Percentiles rank a stretch among this genome's conserved stretches.
Conservation (phyloP, 2,797 vertebrate species). For the Crocodylus rhombifer region DNA sequence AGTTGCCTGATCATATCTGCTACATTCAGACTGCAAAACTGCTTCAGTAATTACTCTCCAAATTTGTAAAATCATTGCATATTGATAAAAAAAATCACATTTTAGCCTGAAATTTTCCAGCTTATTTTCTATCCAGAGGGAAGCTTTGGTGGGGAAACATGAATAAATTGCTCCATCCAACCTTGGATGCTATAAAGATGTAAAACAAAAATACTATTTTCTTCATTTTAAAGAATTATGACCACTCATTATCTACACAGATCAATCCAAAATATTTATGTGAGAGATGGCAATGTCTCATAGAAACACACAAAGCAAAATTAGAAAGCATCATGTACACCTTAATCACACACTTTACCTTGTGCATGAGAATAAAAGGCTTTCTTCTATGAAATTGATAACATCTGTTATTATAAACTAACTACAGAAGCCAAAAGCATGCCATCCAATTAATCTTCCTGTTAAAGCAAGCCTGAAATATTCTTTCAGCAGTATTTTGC, state of each 20-base stretch:
- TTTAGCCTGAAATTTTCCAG: neutral
- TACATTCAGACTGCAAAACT: neutral
- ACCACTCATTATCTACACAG: neutral
- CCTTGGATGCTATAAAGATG: neutral
- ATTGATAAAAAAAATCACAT: neutral
- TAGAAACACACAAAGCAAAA: constrained; percentile 29
- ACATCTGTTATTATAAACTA: neutral
- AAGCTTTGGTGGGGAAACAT: neutral
- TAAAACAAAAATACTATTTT: neutral
- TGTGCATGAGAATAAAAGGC: neutral
- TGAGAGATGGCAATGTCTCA: constrained; percentile 6
- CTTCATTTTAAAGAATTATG: constrained; percentile 12
- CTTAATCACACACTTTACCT: neutral
- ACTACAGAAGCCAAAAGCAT: neutral
- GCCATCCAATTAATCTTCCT: neutral
- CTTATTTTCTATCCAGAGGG: neutral
- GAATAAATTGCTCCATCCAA: neutral
- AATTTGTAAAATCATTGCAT: neutral
- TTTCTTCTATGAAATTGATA: neutral
- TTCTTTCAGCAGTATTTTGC: neutral
- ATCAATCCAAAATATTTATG: constrained; percentile 21
- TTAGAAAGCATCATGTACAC: neutral
- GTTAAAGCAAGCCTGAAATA: neutral
- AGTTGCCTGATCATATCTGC: neutral
- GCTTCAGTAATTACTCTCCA: neutral